A percentile compares a stretch with the other conserved stretches of the same genome.
phyloP scores from a whole-genome alignment of 2,113 vertebrate genomes.

The Melanerpes formicivorus region DNA sequence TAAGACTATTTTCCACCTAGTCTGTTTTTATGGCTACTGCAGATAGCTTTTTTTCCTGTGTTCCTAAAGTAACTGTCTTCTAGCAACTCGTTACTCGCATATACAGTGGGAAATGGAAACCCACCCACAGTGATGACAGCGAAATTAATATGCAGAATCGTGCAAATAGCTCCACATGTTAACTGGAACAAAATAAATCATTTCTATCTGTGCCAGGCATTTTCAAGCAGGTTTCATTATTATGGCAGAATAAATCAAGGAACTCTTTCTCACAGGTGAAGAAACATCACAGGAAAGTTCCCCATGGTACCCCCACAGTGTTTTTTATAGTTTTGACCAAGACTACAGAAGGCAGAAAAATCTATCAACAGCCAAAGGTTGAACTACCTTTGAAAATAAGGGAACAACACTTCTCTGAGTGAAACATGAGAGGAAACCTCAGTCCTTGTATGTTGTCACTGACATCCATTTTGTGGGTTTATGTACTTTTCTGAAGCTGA shows the following conservation, averaged over 20 bases:
- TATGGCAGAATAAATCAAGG: neutral
- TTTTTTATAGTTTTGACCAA: neutral
- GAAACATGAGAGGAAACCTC: neutral
- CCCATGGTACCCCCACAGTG: neutral
- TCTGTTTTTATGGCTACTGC: neutral
- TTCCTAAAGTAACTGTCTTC: neutral
- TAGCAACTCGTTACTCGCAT: neutral
- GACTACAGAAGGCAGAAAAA: neutral
- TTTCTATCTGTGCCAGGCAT: neutral
- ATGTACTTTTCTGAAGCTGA: neutral
- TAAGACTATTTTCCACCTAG: neutral
- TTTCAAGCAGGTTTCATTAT: neutral
- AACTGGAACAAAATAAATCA: conserved; percentile 3
- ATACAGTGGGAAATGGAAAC: conserved; percentile 8
- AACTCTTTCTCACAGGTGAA: neutral
- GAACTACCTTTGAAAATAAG: neutral
- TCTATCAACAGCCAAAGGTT: neutral
- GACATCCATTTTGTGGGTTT: neutral
- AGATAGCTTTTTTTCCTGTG: neutral
- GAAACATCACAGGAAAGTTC: neutral
- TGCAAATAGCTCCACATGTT: neutral
- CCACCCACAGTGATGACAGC: neutral
- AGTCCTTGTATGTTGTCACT: neutral
- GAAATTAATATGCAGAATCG: neutral
- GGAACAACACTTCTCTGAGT: neutral